A percentile compares a stretch with the other conserved stretches of the same genome.
These are phyloP conservation scores for Spizaetus ornatus DNA, from an alignment of 2,113 vertebrate genomes.

Conservation along the genomic window DNA sequence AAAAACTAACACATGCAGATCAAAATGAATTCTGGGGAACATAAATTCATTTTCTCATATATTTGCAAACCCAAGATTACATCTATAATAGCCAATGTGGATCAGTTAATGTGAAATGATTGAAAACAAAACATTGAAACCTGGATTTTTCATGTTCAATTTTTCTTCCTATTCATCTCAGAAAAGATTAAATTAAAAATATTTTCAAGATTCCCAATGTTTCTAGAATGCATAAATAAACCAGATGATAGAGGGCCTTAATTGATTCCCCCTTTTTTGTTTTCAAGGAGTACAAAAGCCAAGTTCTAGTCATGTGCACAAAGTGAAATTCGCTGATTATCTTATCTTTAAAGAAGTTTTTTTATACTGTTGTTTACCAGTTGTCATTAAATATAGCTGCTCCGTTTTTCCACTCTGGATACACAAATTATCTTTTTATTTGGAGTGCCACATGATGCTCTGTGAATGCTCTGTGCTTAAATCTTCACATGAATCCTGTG, in stretches of 20 bases:
- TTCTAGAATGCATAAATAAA: background rate
- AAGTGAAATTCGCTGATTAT: background rate
- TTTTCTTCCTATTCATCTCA: background rate
- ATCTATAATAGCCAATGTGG: background rate
- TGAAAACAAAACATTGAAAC: background rate
- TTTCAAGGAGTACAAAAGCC: background rate
- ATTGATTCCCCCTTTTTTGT: accelerated
- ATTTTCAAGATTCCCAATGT: background rate
- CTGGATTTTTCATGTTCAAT: background rate
- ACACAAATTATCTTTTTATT: background rate
- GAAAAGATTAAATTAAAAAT: background rate
- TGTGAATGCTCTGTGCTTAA: background rate
- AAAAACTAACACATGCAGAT: background rate
- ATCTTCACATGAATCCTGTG: background rate
- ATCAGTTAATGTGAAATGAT: background rate
- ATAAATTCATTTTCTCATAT: background rate
- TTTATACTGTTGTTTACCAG: background rate
- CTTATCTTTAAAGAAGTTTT: background rate
- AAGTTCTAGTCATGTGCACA: background rate
- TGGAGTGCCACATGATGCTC: background rate
- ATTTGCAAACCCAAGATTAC: background rate
- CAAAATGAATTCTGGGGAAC: background rate
- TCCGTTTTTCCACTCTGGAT: background rate
- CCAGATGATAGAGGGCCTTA: background rate
- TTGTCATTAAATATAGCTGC: background rate